Conservation (phyloP, 2,888 invertebrate species). For the Petrolisthes cinctipes region DNA sequence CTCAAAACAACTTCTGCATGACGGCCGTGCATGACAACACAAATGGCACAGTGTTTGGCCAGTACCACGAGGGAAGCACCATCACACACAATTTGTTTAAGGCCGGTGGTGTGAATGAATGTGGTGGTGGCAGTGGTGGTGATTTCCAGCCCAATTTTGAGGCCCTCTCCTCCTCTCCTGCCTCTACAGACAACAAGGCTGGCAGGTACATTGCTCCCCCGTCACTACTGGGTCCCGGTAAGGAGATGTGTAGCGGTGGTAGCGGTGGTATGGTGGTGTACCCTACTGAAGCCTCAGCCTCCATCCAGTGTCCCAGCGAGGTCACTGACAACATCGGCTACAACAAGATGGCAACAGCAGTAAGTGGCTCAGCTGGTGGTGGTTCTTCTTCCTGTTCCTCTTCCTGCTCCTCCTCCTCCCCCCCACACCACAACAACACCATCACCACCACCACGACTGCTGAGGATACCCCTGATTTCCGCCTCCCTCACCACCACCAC, state of each 20-base stretch:
- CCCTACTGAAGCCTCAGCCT: not conserved
- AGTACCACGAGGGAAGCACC: conserved; percentile 42
- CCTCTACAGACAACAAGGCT: conserved; percentile 50
- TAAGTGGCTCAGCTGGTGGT: not conserved
- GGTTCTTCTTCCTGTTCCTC: not conserved
- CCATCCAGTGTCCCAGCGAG: conserved; percentile 24
- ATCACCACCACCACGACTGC: conserved; percentile 12
- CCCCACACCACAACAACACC: not conserved
- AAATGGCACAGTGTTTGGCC: conserved; percentile 49
- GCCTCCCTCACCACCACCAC: conserved; percentile 17
- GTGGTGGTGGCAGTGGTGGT: conserved; percentile 1
- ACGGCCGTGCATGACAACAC: conserved; percentile 50
- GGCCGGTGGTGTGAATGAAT: conserved; percentile 41
- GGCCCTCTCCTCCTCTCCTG: conserved; percentile 54
- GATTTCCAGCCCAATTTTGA: conserved; percentile 57
- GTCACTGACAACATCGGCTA: conserved; percentile 15
- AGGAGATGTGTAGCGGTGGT: conserved; percentile 23
- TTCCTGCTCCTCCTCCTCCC: not conserved
- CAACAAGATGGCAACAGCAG: not conserved
- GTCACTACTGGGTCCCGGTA: conserved; percentile 40
- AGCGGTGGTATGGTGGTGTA: not conserved
- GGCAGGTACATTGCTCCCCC: conserved; percentile 46
- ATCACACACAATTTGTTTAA: conserved; percentile 49
- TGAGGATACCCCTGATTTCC: conserved; percentile 18
- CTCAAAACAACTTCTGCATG: conserved; percentile 58